Evolutionary conservation across 2,797 vertebrate species (phyloP).

Genomic region (Paratrypauchen microcephalus): DNA sequence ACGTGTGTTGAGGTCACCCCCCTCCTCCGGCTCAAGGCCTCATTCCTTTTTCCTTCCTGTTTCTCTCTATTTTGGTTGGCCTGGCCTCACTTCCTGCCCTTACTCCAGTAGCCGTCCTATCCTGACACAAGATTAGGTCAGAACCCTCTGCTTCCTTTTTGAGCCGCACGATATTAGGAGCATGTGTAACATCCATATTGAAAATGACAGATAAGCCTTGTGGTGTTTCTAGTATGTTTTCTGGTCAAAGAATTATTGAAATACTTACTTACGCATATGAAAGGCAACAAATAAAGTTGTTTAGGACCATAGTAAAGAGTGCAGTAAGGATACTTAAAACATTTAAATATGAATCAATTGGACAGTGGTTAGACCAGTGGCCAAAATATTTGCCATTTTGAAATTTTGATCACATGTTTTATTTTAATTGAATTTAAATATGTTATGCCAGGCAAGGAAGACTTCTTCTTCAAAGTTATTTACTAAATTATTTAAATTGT

Average conservation of each 20-base stretch:
- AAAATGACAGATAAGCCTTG: not conserved
- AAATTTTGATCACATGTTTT: too few relatives aligned
- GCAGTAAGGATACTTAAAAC: too few relatives aligned
- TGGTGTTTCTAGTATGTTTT: not conserved
- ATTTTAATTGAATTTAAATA: too few relatives aligned
- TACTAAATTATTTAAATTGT: not conserved
- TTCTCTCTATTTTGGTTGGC: slow-evolving; percentile 64
- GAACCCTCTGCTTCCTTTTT: slow-evolving; percentile 43
- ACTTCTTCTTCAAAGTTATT: not conserved
- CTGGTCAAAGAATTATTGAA: not conserved
- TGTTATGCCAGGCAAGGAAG: too few relatives aligned
- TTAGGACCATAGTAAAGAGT: too few relatives aligned
- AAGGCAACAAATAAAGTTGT: not conserved
- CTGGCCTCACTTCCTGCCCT: slow-evolving; percentile 70
- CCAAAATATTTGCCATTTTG: too few relatives aligned
- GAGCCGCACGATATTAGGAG: not conserved
- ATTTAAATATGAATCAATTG: too few relatives aligned
- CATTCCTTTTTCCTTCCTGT: slow-evolving; percentile 44
- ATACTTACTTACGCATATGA: not conserved
- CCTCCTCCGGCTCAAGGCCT: slow-evolving; percentile 51
- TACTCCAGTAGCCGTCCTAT: slow-evolving; percentile 57
- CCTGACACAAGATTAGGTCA: slow-evolving; percentile 63
- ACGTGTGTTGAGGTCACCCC: slow-evolving; percentile 34
- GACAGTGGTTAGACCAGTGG: too few relatives aligned
- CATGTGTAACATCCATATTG: not conserved